Conservation (phyloP, 2,113 vertebrate genomes). For the Astatotilapia flaviijosephi region DNA sequence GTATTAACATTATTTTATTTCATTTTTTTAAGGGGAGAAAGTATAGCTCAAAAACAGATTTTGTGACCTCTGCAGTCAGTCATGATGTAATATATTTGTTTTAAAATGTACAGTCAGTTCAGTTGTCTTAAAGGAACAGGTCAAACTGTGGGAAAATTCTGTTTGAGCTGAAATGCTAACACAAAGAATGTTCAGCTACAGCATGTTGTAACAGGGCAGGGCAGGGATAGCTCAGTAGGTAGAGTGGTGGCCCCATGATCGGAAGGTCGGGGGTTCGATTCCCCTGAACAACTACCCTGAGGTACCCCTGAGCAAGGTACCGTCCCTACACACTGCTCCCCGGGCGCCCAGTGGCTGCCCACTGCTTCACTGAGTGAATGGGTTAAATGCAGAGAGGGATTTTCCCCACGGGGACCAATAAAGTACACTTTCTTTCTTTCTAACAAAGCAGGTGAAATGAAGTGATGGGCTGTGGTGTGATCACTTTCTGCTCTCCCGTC, state of each 20-base stretch:
- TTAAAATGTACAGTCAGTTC: background rate
- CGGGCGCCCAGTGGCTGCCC: too few species aligned
- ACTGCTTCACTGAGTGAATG: too few species aligned
- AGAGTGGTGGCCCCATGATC: too few species aligned
- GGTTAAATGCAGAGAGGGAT: too few species aligned
- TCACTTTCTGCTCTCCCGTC: background rate
- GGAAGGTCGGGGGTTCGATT: too few species aligned
- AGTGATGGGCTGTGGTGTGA: background rate
- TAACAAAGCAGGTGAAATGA: background rate
- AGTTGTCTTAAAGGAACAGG: background rate
- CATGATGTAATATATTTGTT: background rate
- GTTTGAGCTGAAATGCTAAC: background rate
- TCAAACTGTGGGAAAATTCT: background rate
- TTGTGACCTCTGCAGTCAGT: background rate
- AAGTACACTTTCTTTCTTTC: too few species aligned
- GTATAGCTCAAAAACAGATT: background rate
- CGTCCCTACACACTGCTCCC: too few species aligned
- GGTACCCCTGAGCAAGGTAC: too few species aligned
- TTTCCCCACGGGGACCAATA: too few species aligned
- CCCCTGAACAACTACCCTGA: too few species aligned
- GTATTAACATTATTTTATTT: accelerated
- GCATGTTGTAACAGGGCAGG: background rate
- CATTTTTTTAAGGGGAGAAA: background rate
- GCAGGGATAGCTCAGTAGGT: too few species aligned
- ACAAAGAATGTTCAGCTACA: background rate